Evolutionary conservation across 2,888 invertebrate genomes (phyloP), one percentile per base, ranked within the genome.

Genomic region (Vandiemenella viatica): DNA sequence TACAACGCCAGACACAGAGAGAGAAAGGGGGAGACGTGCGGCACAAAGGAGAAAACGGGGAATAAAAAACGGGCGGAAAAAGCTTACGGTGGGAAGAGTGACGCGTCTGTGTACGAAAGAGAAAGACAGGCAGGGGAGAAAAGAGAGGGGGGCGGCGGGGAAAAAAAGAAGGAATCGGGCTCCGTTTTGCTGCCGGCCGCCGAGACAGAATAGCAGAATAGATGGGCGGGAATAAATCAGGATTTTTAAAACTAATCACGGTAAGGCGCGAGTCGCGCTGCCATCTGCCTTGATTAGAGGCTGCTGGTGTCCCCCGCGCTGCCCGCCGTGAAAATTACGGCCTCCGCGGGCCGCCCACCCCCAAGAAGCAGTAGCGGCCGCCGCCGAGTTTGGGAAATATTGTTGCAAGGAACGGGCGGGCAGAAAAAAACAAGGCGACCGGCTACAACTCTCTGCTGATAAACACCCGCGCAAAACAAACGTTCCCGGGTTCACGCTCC

Each of bases 161-260:
- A n/a, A n/a, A n/a, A n/a, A n/a, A n/a, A n/a, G n/a, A n/a, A n/a
- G n/a, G n/a, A n/a, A n/a, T n/a, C n/a, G n/a, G n/a, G n/a, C n/a
- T n/a, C n/a, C n/a, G n/a, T n/a, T n/a, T n/a, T n/a, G n/a, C n/a
- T n/a, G n/a, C n/a, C n/a, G n/a, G n/a, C n/a, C n/a, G n/a, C n/a
- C n/a, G n/a, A n/a, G n/a, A 32, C 32, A 37, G 46, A 50, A 50
- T 46, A 48, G 45, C 41, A 45, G 48, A 51, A 50, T 50, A 47
- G 47, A 51, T 48, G 48, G 48, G 17, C 48, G 18, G 41, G 41
- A 51, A 51, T 51, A 51, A 51, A 51, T 51, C 51, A 51, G 51
- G 51, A 51, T 51, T 51, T 51, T 51, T 49, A 49, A 51, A 51
- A 50, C 53, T 53, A 53, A 53, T 53, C 53, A 53, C 53, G 45